A percentile compares a stretch with the other conserved stretches of the same genome.
Evolutionary conservation across 2,888 invertebrate species (phyloP).

Genomic region (Apoderus coryli): DNA sequence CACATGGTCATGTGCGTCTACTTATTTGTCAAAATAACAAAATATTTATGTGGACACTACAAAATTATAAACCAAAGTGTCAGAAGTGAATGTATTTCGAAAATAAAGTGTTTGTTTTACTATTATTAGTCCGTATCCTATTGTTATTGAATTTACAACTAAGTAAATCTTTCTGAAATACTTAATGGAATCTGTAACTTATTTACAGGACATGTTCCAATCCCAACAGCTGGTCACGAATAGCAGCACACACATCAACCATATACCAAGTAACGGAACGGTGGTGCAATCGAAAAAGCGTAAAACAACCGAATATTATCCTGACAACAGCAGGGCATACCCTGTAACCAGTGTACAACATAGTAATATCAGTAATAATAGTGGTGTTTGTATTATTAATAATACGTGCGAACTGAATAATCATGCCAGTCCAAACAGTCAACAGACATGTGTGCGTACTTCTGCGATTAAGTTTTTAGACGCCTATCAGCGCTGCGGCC

Average conservation of each 20-base stretch:
- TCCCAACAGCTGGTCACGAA: conserved; percentile 41
- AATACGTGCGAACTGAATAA: too few species aligned
- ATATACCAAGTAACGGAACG: conserved; percentile 15
- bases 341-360: conserved; percentile 17
- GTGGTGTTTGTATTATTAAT: conserved; percentile 12
- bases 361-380: conserved; percentile 22
- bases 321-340: not conserved
- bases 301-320: conserved; percentile 26
- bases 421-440: conserved; percentile 22
- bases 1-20: too few species aligned
- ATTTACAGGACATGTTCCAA: conserved; percentile 77
- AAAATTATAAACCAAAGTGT: too few species aligned
- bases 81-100: too few species aligned
- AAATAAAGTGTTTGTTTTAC: too few species aligned
- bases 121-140: too few species aligned
- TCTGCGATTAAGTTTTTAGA: conserved; percentile 54
- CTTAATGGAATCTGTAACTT: too few species aligned
- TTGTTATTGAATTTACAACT: too few species aligned
- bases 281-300: conserved; percentile 28
- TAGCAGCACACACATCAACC: conserved; percentile 33
- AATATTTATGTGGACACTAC: too few species aligned
- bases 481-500: conserved; percentile 51
- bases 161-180: too few species aligned
- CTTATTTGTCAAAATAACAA: too few species aligned
- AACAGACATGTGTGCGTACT: conserved; percentile 47